A percentile compares a stretch with the other conserved stretches of the same genome.
Evolutionary conservation across 2,888 invertebrate species (phyloP).

Genomic region (Apotomis turbidana): DNA sequence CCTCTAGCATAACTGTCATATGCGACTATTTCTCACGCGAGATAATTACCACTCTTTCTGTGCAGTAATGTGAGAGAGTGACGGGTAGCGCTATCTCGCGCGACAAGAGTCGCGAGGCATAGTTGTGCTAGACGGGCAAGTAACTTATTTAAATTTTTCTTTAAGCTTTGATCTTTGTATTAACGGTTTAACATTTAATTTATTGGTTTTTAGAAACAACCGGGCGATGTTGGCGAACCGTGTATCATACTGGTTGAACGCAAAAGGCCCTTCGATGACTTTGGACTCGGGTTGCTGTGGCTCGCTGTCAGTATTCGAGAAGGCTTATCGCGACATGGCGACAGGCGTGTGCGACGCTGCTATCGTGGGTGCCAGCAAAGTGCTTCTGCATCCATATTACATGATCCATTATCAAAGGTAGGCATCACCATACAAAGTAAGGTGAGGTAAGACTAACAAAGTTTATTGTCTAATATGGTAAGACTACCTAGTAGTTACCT

Average conservation of each 20-base stretch:
- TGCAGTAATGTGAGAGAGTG: too few relatives aligned
- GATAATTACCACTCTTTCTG: too few relatives aligned
- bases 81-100: too few relatives aligned
- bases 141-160: too few relatives aligned
- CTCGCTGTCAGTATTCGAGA: constrained; percentile 54
- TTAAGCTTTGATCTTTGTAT: too few relatives aligned
- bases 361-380: constrained; percentile 82
- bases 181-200: neutral
- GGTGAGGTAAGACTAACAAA: too few relatives aligned
- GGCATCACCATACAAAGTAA: neutral
- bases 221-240: constrained; percentile 63
- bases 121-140: too few relatives aligned
- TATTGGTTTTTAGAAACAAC: constrained; percentile 45
- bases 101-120: too few relatives aligned
- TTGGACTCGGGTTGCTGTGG: constrained; percentile 57
- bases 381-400: constrained; percentile 76
- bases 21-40: too few relatives aligned
- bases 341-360: constrained; percentile 71
- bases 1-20: too few relatives aligned
- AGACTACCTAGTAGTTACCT: too few relatives aligned
- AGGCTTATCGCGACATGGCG: constrained; percentile 54
- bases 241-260: constrained; percentile 63
- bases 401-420: constrained; percentile 49
- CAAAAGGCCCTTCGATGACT: constrained; percentile 59
- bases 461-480: too few relatives aligned